These are phyloP conservation scores for Steinernema feltiae DNA, from an alignment of 1,140 invertebrate genomes.

Conservation along the genomic window DNA sequence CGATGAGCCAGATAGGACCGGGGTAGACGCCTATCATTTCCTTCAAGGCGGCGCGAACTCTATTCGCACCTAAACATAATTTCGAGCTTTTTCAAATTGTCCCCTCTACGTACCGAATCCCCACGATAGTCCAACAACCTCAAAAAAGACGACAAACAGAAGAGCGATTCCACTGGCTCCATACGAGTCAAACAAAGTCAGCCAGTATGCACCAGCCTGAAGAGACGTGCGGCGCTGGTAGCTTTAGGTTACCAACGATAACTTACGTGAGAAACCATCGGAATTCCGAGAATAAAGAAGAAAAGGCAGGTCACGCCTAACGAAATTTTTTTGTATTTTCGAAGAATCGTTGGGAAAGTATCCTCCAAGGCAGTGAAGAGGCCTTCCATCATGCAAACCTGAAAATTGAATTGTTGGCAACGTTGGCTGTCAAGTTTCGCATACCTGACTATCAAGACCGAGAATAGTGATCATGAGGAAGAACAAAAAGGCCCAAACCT, in stretches of 20 bases:
- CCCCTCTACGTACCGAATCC: conserved; percentile 70
- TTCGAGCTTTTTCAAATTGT: not conserved
- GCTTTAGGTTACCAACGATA: not conserved
- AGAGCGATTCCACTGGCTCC: conserved; percentile 86
- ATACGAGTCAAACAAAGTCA: conserved; percentile 84
- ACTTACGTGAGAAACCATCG: conserved; percentile 56
- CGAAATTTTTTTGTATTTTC: conserved; percentile 55
- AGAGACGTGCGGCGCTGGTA: conserved; percentile 2
- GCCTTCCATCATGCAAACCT: conserved; percentile 58
- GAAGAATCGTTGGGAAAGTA: conserved; percentile 48
- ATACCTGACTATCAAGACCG: conserved; percentile 55
- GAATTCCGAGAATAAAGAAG: conserved; percentile 54
- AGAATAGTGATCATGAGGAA: conserved; percentile 57
- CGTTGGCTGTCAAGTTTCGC: not conserved
- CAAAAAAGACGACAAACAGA: conserved; percentile 87
- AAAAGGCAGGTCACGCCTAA: conserved; percentile 46
- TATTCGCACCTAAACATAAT: conserved; percentile 65
- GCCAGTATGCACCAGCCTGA: conserved; percentile 88
- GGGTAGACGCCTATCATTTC: conserved; percentile 85
- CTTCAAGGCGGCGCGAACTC: conserved; percentile 79
- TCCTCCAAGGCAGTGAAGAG: conserved; percentile 56
- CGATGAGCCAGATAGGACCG: conserved; percentile 77
- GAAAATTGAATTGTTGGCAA: not conserved
- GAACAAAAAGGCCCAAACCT: conserved; percentile 56
- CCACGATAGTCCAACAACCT: conserved; percentile 90